phyloP scores from a whole-genome alignment of 2,888 invertebrate genomes.

The Merodon equestris region DNA sequence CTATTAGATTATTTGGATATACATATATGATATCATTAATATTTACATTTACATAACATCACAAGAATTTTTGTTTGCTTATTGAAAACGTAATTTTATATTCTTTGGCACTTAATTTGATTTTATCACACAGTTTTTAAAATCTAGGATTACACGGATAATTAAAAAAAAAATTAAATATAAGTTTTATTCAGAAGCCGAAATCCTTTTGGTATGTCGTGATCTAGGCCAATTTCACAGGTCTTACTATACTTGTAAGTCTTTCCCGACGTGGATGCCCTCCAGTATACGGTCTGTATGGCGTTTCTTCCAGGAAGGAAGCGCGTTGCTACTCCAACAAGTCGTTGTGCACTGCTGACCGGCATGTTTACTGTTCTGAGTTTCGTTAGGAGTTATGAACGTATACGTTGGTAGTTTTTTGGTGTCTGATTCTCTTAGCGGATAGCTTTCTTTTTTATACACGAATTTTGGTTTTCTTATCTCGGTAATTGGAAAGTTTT shows the following conservation, averaged over 20 bases:
- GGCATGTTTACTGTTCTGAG: too few relatives aligned
- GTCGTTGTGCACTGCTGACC: slow-evolving; percentile 1
- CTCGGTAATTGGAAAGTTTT: slow-evolving; percentile 8
- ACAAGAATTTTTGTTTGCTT: too few relatives aligned
- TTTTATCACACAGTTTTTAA: too few relatives aligned
- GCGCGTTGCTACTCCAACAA: slow-evolving; percentile 41
- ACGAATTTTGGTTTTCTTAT: slow-evolving; percentile 8
- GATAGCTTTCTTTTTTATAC: slow-evolving; percentile 22
- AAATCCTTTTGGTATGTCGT: slow-evolving; percentile 26
- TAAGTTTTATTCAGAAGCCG: slow-evolving; percentile 29
- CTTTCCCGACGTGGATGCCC: slow-evolving; percentile 25
- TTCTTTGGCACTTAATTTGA: too few relatives aligned
- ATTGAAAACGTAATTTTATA: too few relatives aligned
- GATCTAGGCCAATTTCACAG: slow-evolving; percentile 22
- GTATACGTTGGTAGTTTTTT: background rate
- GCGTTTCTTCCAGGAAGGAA: slow-evolving; percentile 48
- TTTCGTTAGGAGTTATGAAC: background rate
- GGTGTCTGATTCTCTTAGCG: background rate
- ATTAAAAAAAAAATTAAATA: too few relatives aligned
- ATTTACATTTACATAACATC: too few relatives aligned
- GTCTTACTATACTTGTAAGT: slow-evolving; percentile 47
- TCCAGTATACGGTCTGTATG: slow-evolving; percentile 48
- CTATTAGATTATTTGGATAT: too few relatives aligned
- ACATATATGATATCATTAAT: too few relatives aligned
- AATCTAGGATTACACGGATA: too few relatives aligned